Evolutionary conservation across 2,888 invertebrate genomes (phyloP), one percentile per base, ranked within the genome.

Genomic region (Macrophya annulata): DNA sequence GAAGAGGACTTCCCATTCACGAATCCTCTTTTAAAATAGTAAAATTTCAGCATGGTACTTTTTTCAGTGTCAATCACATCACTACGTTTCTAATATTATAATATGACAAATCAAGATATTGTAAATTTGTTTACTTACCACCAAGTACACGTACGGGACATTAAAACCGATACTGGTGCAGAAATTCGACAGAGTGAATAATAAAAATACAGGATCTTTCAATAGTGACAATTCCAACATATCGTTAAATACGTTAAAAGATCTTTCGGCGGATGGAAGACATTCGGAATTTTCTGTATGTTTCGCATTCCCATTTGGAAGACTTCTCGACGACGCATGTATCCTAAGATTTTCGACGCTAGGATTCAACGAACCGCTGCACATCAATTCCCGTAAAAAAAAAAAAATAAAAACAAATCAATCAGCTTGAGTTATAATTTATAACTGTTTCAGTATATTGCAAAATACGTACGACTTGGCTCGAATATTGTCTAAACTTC

Each of bases 81-180:
- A 51, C 51, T 51, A 5, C 17, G n/a, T n/a, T 17, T n/a, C 4
- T 5, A 51, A 72, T n/a, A 10, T 43, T 9, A 43, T 8, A 72
- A n/a, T 21, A 76, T 48, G 10, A 43, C 43, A 25, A 15, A 12
- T 21, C 17, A 45, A 21, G 25, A 0, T 31, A 31, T 31, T 17
- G 4, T 10, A 15, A 62, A 12, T 68, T 45, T 21, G 10, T 21
- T 51, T 59, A 89, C 94, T 92, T 90, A 95, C 95, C 89, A 97
- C 96, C 86, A 97, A 95, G 92, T 97, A 99, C 84, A 98, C 96
- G 92, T 98, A 98, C 55, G 99, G 99, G 91, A 99, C 96, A 93
- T 98, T 98, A 94, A 98, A 99, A 86, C 99, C 99, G 91, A 99
- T 96, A 92, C 98, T 99, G 71, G 98, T 98, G 92, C 98, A 96